Percentiles rank a stretch among this genome's conserved stretches.
Evolutionary conservation across 2,888 invertebrate genomes (phyloP).

Genomic region (Lithosia quadra): DNA sequence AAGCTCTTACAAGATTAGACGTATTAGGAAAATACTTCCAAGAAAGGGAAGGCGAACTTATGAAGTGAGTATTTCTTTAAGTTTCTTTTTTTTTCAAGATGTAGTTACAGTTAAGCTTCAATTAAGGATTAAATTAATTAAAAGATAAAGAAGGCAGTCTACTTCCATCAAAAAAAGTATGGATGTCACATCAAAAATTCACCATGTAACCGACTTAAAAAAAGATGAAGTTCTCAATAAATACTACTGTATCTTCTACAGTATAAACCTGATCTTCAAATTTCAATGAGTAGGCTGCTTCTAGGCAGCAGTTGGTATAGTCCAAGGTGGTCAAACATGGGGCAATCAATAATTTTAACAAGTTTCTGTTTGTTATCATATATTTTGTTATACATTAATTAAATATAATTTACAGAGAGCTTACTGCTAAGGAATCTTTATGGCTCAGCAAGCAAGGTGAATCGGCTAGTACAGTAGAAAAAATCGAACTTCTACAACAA

Average conservation of each 20-base stretch:
- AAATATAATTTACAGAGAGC: conserved; percentile 88
- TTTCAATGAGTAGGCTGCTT: too few species aligned
- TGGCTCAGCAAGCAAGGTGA: conserved; percentile 94
- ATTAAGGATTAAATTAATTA: too few species aligned
- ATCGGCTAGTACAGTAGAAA: conserved; percentile 92
- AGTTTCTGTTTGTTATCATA: not conserved
- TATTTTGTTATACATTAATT: not conserved
- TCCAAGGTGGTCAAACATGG: too few species aligned
- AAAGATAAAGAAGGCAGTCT: not conserved
- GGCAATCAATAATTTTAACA: too few species aligned
- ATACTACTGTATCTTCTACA: not conserved
- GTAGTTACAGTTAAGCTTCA: too few species aligned
- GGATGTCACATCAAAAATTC: too few species aligned
- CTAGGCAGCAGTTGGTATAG: too few species aligned
- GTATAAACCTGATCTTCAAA: too few species aligned
- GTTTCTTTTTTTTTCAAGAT: not conserved
- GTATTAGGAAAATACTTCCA: conserved; percentile 96
- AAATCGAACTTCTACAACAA: conserved; percentile 91
- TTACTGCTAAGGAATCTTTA: conserved; percentile 91
- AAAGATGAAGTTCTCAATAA: too few species aligned
- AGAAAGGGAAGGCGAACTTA: conserved; percentile 94
- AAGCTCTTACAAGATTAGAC: conserved; percentile 93
- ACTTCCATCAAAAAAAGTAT: too few species aligned
- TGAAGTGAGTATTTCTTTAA: conserved; percentile 89
- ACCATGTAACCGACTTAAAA: too few species aligned